Evolutionary conservation across 2,888 invertebrate species (phyloP).

Genomic region (Diloba caeruleocephala): DNA sequence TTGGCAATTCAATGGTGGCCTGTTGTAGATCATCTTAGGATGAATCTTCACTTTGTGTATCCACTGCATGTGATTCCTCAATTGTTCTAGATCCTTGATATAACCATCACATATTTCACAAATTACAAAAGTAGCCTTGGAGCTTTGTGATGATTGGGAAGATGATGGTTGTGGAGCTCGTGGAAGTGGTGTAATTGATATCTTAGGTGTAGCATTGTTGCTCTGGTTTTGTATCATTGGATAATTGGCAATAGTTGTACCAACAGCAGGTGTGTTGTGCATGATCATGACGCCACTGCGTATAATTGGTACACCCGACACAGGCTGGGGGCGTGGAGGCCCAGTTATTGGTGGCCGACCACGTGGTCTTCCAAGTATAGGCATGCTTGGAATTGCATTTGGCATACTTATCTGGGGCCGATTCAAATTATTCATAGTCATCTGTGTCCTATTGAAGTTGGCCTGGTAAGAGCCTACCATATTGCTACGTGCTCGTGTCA

Average conservation of each 20-base stretch:
- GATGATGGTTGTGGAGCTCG: slow-evolving; percentile 89
- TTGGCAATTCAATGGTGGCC: slow-evolving; percentile 98
- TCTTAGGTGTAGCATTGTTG: slow-evolving; percentile 93
- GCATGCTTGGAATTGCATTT: slow-evolving; percentile 71
- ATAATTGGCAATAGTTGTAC: slow-evolving; percentile 81
- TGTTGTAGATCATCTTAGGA: slow-evolving; percentile 98
- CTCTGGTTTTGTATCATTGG: slow-evolving; percentile 78
- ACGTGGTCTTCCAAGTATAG: slow-evolving; percentile 78
- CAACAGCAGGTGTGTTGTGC: slow-evolving; percentile 86
- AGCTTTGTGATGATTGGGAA: slow-evolving; percentile 75
- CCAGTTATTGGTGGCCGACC: slow-evolving; percentile 82
- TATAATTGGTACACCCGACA: slow-evolving; percentile 84
- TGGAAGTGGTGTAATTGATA: slow-evolving; percentile 97
- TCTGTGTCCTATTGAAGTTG: slow-evolving; percentile 84
- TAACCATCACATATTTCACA: slow-evolving; percentile 99
- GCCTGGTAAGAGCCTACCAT: slow-evolving; percentile 83
- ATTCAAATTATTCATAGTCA: slow-evolving; percentile 80
- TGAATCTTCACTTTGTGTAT: slow-evolving; percentile 99
- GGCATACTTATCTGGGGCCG: slow-evolving; percentile 74
- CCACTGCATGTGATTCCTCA: slow-evolving; percentile 99
- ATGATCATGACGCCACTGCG: slow-evolving; percentile 92
- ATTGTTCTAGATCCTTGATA: slow-evolving; percentile 98
- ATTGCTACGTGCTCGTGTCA: slow-evolving; percentile 81
- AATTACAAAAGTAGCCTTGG: slow-evolving; percentile 96
- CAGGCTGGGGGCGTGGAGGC: slow-evolving; percentile 71